These are phyloP conservation scores for Agrochola macilenta DNA, from an alignment of 2,888 invertebrate species.

Conservation along the genomic window DNA sequence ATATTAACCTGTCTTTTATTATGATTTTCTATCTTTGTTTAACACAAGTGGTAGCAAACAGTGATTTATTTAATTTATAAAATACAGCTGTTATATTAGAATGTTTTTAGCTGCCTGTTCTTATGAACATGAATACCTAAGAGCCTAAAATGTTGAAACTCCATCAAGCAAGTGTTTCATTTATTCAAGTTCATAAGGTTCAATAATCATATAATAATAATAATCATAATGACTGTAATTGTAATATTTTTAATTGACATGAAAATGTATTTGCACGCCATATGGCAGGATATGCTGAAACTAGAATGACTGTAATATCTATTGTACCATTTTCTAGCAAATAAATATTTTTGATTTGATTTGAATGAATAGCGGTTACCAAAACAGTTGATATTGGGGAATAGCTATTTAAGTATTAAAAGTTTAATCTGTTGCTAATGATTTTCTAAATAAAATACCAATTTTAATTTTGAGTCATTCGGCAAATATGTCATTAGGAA, in stretches of 20 bases:
- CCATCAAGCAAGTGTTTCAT: neutral
- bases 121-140: no score
- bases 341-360: no score
- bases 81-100: slow-evolving; percentile 23
- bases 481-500: neutral
- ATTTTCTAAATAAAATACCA: neutral
- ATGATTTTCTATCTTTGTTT: slow-evolving; percentile 39
- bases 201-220: no score
- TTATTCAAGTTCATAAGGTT: neutral
- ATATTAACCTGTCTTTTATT: slow-evolving; percentile 2
- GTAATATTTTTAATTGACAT: no score
- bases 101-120: no score
- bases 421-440: neutral
- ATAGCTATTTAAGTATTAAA: no score
- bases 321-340: no score
- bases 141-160: neutral
- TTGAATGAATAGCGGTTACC: neutral
- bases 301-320: no score
- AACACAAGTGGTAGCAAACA: slow-evolving; percentile 14
- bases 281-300: no score
- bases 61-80: slow-evolving; percentile 30
- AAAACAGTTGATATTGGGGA: neutral
- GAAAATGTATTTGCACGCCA: no score
- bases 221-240: no score
- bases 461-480: neutral